Evolutionary conservation across 92 coral and sea anemone species (phyloP).

Genomic region (Chrysogorgia sp.): DNA sequence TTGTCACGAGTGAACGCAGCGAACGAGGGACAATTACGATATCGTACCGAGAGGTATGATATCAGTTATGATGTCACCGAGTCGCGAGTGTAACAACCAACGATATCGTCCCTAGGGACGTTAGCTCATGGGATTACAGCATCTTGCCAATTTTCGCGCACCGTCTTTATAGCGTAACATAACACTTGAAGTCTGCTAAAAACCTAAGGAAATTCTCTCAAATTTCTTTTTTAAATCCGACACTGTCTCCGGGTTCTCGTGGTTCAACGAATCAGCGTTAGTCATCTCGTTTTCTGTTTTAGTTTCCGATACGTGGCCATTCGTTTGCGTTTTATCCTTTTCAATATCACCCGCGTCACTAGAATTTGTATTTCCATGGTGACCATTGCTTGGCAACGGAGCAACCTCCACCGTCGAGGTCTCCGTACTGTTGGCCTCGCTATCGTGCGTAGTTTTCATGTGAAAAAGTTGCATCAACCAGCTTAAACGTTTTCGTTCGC

Average conservation of each 20-base stretch:
- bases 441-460: background rate
- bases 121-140: no score
- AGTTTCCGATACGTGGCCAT: background rate
- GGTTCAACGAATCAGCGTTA: slow-evolving; percentile 3
- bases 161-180: background rate
- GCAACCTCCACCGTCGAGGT: background rate
- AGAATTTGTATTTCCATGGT: background rate
- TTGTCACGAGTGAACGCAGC: no score
- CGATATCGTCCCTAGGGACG: no score
- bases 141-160: no score
- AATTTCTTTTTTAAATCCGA: slow-evolving; percentile 23
- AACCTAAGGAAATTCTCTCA: slow-evolving; percentile 21
- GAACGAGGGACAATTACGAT: no score
- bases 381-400: background rate
- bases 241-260: slow-evolving; percentile 9
- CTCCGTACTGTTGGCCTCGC: background rate
- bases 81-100: no score
- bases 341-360: background rate
- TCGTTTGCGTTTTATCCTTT: background rate
- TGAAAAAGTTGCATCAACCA: slow-evolving; percentile 34
- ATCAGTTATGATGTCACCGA: no score
- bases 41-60: no score
- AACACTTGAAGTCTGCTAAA: background rate
- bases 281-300: background rate
- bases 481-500: slow-evolving; percentile 16